Conservation (phyloP, 2,888 invertebrate species). For the Macaria notata region DNA sequence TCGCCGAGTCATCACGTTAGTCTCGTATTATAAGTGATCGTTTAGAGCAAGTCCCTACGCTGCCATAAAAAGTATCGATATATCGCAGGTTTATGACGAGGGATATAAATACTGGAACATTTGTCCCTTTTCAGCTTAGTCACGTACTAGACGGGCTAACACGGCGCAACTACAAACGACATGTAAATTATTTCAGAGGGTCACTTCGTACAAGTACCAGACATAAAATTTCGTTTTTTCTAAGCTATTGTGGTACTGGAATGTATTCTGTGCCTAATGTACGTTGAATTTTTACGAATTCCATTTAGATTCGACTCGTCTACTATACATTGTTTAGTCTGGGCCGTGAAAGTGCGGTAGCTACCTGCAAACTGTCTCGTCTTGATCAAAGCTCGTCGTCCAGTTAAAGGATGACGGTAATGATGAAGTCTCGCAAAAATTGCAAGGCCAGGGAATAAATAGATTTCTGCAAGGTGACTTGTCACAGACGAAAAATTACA, state of each 20-base stretch:
- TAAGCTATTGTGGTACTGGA: too few relatives aligned
- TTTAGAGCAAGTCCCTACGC: conserved; percentile 20
- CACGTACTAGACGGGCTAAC: conserved; percentile 12
- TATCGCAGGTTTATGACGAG: conserved; percentile 27
- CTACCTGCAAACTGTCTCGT: too few relatives aligned
- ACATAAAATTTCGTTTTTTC: too few relatives aligned
- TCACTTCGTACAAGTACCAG: not conserved
- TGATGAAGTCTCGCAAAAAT: too few relatives aligned
- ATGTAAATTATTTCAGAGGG: conserved; percentile 9
- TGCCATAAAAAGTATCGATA: conserved; percentile 32
- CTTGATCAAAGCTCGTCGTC: too few relatives aligned
- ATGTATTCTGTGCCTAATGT: not conserved
- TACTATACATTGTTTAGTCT: not conserved
- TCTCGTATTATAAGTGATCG: conserved; percentile 15
- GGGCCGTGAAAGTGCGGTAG: too few relatives aligned
- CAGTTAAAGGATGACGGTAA: too few relatives aligned
- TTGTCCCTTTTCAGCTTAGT: conserved; percentile 23
- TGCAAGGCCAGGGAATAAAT: too few relatives aligned
- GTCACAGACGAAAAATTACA: too few relatives aligned
- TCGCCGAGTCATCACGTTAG: conserved; percentile 32
- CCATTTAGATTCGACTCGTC: not conserved
- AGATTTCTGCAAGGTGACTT: too few relatives aligned
- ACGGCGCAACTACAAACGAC: conserved; percentile 13
- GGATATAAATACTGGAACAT: conserved; percentile 30
- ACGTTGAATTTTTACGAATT: not conserved